phyloP scores from a whole-genome alignment of 2,888 invertebrate genomes.

The Perithous albicinctus region DNA sequence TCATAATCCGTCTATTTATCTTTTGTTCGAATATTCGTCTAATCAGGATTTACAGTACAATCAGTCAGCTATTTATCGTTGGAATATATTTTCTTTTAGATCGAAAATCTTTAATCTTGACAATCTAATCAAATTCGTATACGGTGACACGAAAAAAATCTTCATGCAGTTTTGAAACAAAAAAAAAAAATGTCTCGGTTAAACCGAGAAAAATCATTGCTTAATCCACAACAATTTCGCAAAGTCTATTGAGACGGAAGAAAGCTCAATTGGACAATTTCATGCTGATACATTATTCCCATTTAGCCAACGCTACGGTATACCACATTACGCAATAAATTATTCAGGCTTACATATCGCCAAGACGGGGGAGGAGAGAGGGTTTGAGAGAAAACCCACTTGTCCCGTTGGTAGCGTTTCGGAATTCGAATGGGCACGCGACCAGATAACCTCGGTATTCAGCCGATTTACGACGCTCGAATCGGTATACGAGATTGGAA shows the following conservation, averaged over 20 bases:
- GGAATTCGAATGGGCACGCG: constrained; percentile 65
- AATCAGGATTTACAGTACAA: no score
- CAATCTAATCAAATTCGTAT: no score
- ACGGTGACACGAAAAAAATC: no score
- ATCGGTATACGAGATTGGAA: constrained; percentile 50
- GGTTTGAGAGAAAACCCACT: constrained; percentile 14
- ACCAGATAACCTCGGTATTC: constrained; percentile 64
- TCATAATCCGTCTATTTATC: no score
- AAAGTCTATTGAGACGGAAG: not conserved
- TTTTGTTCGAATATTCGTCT: no score
- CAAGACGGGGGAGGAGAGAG: no score
- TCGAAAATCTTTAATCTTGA: no score
- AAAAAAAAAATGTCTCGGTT: not conserved
- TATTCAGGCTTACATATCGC: constrained; percentile 18
- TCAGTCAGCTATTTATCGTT: no score
- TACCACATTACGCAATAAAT: constrained; percentile 25
- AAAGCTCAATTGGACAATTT: constrained; percentile 16
- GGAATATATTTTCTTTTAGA: no score
- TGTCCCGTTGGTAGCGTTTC: constrained; percentile 53
- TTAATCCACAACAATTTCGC: not conserved
- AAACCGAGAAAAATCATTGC: not conserved
- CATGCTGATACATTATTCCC: not conserved
- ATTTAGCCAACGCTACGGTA: not conserved
- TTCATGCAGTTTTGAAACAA: no score
- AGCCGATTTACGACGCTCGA: constrained; percentile 56